These are phyloP conservation scores for Ctena decussata DNA, from an alignment of 2,888 invertebrate genomes.

Conservation along the genomic window DNA sequence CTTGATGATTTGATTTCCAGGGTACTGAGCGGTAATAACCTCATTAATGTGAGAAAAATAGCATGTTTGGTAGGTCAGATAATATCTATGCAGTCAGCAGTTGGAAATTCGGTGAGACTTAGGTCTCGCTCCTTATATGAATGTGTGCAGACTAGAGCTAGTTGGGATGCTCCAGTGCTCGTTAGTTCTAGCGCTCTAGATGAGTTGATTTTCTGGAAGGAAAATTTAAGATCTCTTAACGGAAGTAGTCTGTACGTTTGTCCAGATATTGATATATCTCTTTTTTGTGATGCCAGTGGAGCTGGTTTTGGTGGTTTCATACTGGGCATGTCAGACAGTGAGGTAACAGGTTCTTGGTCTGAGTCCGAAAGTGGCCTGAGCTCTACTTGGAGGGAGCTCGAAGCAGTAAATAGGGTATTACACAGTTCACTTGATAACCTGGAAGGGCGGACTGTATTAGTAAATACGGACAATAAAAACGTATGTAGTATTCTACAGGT, in stretches of 20 bases:
- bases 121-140: neutral
- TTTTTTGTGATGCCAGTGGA: conserved; percentile 52
- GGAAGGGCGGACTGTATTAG: conserved; percentile 27
- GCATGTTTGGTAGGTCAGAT: neutral
- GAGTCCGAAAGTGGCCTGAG: neutral
- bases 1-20: neutral
- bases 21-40: neutral
- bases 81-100: neutral
- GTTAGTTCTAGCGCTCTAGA: neutral
- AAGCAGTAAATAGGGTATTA: conserved; percentile 14
- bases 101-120: neutral
- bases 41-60: neutral
- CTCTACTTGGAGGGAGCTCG: conserved; percentile 43
- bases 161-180: neutral
- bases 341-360: conserved; percentile 11
- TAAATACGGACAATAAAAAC: conserved; percentile 49
- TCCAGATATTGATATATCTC: neutral
- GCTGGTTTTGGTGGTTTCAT: conserved; percentile 14
- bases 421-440: conserved; percentile 13
- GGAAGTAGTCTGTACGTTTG: neutral
- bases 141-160: neutral
- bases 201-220: conserved; percentile 3
- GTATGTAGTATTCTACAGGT: conserved; percentile 25
- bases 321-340: neutral
- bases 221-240: conserved; percentile 3